Conservation (phyloP, 2,797 vertebrate genomes). For the Schizopygopsis pylzovi region DNA sequence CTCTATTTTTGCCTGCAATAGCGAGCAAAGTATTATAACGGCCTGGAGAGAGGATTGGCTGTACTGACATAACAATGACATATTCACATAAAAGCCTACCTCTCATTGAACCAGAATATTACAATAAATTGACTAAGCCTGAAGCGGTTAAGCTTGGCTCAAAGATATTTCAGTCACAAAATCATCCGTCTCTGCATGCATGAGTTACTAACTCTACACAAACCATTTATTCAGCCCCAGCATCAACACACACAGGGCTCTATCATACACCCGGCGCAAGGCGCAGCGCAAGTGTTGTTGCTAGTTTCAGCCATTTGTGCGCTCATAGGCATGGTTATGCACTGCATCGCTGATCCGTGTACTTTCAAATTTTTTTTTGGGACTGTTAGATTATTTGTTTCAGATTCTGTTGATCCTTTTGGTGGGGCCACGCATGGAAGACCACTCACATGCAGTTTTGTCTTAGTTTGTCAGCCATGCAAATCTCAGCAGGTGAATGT, state of each 20-base stretch:
- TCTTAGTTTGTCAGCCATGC: not conserved
- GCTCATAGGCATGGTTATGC: not conserved
- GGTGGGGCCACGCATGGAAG: not conserved
- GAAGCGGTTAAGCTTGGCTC: constrained; percentile 1
- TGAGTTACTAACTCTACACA: not conserved
- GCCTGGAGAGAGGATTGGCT: constrained; percentile 28
- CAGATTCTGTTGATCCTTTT: not conserved
- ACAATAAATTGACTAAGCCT: constrained; percentile 25
- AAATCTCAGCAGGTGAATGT: constrained; percentile 11
- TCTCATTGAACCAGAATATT: constrained; percentile 31
- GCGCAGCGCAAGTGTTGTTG: too few species aligned
- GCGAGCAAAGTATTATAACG: not conserved
- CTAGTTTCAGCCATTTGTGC: too few species aligned
- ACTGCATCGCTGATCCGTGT: not conserved
- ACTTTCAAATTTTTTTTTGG: not conserved
- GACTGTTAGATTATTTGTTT: not conserved
- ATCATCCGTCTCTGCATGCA: not conserved
- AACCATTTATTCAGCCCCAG: constrained; percentile 6
- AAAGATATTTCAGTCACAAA: constrained; percentile 22
- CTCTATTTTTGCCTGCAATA: constrained; percentile 7
- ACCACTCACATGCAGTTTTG: not conserved
- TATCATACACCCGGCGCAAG: too few species aligned
- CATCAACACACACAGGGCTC: not conserved
- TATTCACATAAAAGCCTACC: constrained; percentile 29
- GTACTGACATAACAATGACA: constrained; percentile 36